A percentile compares a stretch with the other conserved stretches of the same genome.
Conservation (phyloP, 2,888 invertebrate genomes). For the Venusia cambrica region DNA sequence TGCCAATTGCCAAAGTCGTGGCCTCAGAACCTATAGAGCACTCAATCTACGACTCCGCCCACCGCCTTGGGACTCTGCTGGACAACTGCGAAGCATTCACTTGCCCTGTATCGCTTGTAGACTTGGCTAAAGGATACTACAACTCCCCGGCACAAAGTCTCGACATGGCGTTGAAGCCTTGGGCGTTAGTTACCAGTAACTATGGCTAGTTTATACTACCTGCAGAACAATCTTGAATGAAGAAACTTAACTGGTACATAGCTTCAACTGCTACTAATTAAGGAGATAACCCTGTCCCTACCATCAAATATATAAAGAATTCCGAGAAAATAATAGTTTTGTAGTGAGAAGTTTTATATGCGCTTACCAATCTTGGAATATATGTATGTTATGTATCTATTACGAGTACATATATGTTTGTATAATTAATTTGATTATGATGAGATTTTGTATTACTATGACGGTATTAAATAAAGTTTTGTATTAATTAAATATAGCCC, state of each 20-base stretch:
- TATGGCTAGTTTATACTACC: conserved; percentile 31
- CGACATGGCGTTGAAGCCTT: conserved; percentile 51
- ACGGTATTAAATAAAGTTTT: no score
- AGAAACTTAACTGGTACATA: no score
- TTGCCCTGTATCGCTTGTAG: conserved; percentile 87
- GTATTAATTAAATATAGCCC: no score
- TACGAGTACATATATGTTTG: no score
- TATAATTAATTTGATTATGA: no score
- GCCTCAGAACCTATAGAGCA: conserved; percentile 84
- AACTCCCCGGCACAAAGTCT: conserved; percentile 60
- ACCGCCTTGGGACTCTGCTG: conserved; percentile 60
- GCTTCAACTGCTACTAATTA: no score
- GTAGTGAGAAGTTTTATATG: no score
- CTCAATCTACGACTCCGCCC: conserved; percentile 84
- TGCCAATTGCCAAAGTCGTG: conserved; percentile 84
- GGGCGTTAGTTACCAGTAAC: conserved; percentile 61
- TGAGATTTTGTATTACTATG: no score
- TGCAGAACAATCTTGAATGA: no score
- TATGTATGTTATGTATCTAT: neutral
- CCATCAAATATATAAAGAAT: no score
- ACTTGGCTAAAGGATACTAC: conserved; percentile 84
- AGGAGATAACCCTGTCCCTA: no score
- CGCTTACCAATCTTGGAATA: neutral
- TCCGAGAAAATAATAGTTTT: no score
- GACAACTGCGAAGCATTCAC: conserved; percentile 81